phyloP scores from a whole-genome alignment of 1,140 invertebrate species.

The Telenomus remus region DNA sequence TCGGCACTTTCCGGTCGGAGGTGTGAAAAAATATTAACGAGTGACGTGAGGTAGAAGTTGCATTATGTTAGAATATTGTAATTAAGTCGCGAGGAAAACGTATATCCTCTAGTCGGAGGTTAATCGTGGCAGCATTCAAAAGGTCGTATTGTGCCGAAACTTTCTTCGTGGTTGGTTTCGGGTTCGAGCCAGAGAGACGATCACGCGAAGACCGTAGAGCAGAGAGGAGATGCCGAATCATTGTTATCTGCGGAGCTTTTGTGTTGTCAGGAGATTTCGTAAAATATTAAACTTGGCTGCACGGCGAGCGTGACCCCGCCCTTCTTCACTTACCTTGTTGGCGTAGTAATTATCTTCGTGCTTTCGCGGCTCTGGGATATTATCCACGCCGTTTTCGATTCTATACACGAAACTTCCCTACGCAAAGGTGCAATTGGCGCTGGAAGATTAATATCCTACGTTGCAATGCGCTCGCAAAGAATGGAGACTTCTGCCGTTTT shows the following conservation, averaged over 20 bases:
- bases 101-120: slow-evolving; percentile 47
- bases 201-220: slow-evolving; percentile 33
- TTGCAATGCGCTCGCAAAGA: slow-evolving; percentile 39
- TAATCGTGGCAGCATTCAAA: slow-evolving; percentile 44
- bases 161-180: slow-evolving; percentile 53
- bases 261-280: slow-evolving; percentile 55
- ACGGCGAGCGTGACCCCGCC: slow-evolving; percentile 54
- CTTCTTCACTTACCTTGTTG: slow-evolving; percentile 57
- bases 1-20: too few species aligned
- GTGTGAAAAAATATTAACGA: too few species aligned
- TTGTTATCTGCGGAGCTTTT: slow-evolving; percentile 59
- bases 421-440: slow-evolving; percentile 52
- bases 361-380: slow-evolving; percentile 45
- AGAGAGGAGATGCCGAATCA: slow-evolving; percentile 54
- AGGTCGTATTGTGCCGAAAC: slow-evolving; percentile 58
- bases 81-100: slow-evolving; percentile 52
- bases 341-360: slow-evolving; percentile 56
- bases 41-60: slow-evolving; percentile 27
- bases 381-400: slow-evolving; percentile 55
- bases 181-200: slow-evolving; percentile 31
- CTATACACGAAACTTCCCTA: slow-evolving; percentile 54
- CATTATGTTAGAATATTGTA: slow-evolving; percentile 46
- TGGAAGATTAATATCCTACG: slow-evolving; percentile 55
- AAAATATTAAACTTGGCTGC: slow-evolving; percentile 58
- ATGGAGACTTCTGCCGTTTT: slow-evolving; percentile 49